phyloP scores from a whole-genome alignment of 2,113 vertebrate species.

The Solea solea region DNA sequence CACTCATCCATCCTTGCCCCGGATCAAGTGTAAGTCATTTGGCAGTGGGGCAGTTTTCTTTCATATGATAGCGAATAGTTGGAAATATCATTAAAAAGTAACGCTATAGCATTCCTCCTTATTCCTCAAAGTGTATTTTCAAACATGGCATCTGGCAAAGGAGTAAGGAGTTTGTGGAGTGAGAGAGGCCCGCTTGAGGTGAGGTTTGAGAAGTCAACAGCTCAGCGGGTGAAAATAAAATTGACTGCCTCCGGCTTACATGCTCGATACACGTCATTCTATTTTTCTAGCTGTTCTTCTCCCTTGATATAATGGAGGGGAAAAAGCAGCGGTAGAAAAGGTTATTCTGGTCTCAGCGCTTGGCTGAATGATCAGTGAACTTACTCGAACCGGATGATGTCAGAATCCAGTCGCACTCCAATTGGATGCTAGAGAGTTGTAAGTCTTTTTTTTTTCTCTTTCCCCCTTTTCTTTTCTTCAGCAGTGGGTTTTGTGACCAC shows the following conservation, averaged over 20 bases:
- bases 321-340: background rate
- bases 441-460: background rate
- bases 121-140: conserved; percentile 16
- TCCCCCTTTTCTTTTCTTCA: background rate
- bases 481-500: background rate
- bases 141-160: conserved; percentile 10
- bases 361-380: conserved; percentile 6
- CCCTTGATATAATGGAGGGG: background rate
- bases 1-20: too few relatives aligned
- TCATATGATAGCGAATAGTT: background rate
- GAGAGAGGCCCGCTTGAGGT: background rate
- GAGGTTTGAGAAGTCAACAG: conserved; percentile 38
- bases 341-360: background rate
- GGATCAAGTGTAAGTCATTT: background rate
- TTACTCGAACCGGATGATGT: background rate
- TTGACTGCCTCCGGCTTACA: conserved; percentile 46
- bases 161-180: conserved; percentile 6
- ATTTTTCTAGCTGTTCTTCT: conserved; percentile 12
- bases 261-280: conserved; percentile 3
- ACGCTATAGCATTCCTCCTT: conserved; percentile 4
- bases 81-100: conserved; percentile 39
- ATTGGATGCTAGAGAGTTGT: background rate
- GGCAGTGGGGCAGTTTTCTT: background rate
- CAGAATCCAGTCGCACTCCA: background rate
- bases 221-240: conserved; percentile 44